Conservation (phyloP, 2,888 invertebrate species). For the Hydraecia micacea region DNA sequence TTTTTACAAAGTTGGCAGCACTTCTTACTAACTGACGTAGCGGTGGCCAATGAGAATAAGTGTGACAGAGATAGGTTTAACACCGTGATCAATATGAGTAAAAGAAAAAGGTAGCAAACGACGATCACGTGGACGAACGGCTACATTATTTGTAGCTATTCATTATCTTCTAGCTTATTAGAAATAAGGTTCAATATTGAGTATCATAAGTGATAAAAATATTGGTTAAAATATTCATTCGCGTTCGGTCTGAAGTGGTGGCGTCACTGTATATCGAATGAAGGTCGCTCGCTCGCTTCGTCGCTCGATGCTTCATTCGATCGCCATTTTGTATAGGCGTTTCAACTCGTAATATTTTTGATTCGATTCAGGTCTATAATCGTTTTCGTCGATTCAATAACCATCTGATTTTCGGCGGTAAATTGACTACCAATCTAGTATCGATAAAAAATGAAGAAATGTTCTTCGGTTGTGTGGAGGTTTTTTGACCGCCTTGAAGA, state of each 20-base stretch:
- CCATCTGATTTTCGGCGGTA: constrained; percentile 78
- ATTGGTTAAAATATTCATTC: constrained; percentile 27
- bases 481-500: constrained; percentile 85
- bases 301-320: constrained; percentile 76
- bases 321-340: constrained; percentile 79
- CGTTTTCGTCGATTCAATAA: constrained; percentile 75
- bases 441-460: constrained; percentile 84
- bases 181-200: constrained; percentile 6
- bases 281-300: constrained; percentile 71
- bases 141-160: background rate
- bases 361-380: constrained; percentile 82
- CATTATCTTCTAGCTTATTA: accelerated
- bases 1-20: constrained; percentile 61
- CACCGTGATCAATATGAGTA: background rate
- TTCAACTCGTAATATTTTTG: constrained; percentile 76
- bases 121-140: constrained; percentile 43
- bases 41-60: constrained; percentile 34
- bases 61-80: constrained; percentile 47
- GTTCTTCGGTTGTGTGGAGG: constrained; percentile 85
- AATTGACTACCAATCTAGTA: constrained; percentile 75
- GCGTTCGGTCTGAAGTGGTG: constrained; percentile 31
- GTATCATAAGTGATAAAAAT: background rate
- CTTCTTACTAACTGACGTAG: constrained; percentile 48
- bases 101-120: constrained; percentile 41
- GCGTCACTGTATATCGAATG: constrained; percentile 72